Evolutionary conservation across 2,113 vertebrate genomes (phyloP), one percentile per base, ranked within the genome.

Genomic region (Eudyptes chrysolophus): DNA sequence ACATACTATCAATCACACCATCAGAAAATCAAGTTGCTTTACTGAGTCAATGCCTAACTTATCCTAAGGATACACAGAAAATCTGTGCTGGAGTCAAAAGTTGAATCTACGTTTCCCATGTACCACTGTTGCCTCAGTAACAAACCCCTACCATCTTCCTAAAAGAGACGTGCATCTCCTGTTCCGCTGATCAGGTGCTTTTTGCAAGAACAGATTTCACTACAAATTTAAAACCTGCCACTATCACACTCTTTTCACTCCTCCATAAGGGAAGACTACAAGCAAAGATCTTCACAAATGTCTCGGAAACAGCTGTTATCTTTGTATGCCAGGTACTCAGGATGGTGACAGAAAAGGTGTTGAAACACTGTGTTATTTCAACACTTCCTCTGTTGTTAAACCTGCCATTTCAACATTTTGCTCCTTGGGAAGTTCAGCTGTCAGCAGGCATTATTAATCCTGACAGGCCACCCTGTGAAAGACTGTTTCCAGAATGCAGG

Each of bases 111-210:
- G 1, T 87, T 96, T 87, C 46, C 69, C 42, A 42, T 76, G 62
- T 76, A 16, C 44, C 30, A 49, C 44, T 65, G 65, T 94, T 95
- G 89, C 89, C 91, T 83, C 84, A 95, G 89, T 77, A 97, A 94
- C 91, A 92, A 92, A 91, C 27, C 29, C 3, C 9, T 38, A 24
- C 18, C 3, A 0, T 61, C 80, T 57, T 72, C 84, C 44, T 82
- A 71, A 64, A 69, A 84, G 65, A 69, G 34, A 68, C 0, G 0
- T n/a, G 22, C 1, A 1, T 82, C 91, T 38, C 26, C 65, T 71
- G 60, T 86, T 92, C 81, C 84, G 57, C 42, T 72, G 60, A 64
- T 84, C 92, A 87, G 82, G 92, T 87, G 84, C 68, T 92, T 87
- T 92, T 84, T 24, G 12, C 60, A 80, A 81, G 71, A 90, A 95